Percentiles rank a stretch among this genome's conserved stretches.
Evolutionary conservation across 2,888 invertebrate genomes (phyloP).

Genomic region (Zhuqinia jingwanae): DNA sequence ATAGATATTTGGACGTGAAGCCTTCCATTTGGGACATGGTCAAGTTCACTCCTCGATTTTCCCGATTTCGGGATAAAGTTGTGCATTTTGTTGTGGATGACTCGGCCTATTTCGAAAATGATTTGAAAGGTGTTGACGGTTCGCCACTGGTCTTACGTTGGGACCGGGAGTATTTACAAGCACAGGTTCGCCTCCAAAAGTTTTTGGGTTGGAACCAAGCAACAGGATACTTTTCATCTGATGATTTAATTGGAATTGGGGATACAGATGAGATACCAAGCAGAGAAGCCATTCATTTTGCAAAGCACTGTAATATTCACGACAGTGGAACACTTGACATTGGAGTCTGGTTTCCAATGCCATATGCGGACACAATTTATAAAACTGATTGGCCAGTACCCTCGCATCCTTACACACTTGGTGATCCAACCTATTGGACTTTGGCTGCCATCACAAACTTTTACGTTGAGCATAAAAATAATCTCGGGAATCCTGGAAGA

Average conservation of each 20-base stretch:
- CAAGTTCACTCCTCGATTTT: not conserved
- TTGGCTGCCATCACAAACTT: not conserved
- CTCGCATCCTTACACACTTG: not conserved
- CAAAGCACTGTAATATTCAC: not conserved
- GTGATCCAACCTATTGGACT: not conserved
- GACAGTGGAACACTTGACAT: not conserved
- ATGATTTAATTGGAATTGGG: not conserved
- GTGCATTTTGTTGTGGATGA: not conserved
- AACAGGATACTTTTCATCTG: not conserved
- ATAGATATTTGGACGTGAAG: not conserved
- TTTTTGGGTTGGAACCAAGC: not conserved
- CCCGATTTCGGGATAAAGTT: not conserved
- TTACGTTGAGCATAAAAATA: not conserved
- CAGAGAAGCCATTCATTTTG: not conserved
- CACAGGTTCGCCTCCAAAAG: not conserved
- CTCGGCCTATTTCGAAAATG: slow-evolving; percentile 14
- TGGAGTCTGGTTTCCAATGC: not conserved
- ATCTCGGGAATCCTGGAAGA: not conserved
- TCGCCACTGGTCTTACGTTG: too few relatives aligned
- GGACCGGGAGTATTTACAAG: slow-evolving; percentile 28
- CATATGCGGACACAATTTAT: not conserved
- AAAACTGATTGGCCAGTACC: not conserved
- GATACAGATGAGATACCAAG: not conserved
- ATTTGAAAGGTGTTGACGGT: too few relatives aligned
- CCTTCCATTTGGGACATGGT: not conserved